Conservation (phyloP, 1,140 invertebrate genomes). For the Bombus confusus region DNA sequence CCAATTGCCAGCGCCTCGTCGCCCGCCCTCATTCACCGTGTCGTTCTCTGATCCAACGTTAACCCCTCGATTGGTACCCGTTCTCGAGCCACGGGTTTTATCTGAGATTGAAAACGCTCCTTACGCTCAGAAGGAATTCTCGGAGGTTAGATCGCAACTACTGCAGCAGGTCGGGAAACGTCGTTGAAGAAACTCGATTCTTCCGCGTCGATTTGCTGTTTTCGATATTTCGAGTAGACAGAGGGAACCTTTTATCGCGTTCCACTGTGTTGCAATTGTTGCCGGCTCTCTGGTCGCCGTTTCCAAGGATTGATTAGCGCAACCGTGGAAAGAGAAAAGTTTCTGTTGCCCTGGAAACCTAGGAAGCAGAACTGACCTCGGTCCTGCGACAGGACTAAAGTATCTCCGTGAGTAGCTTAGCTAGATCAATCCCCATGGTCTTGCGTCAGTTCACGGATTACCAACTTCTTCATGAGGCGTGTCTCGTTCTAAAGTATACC, state of each 20-base stretch:
- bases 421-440: not conserved
- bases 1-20: conserved; percentile 24
- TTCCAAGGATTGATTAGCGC: conserved; percentile 37
- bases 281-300: not conserved
- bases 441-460: not conserved
- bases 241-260: not conserved
- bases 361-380: conserved; percentile 1
- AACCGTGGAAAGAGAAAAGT: conserved; percentile 18
- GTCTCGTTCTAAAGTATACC: too few species aligned
- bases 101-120: conserved; percentile 17
- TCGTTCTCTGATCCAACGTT: conserved; percentile 24
- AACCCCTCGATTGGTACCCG: not conserved
- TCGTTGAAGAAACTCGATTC: conserved; percentile 10
- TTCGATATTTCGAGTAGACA: conserved; percentile 9
- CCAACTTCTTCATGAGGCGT: too few species aligned
- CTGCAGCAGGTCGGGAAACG: not conserved
- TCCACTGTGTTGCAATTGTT: conserved; percentile 17
- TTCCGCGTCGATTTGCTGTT: not conserved
- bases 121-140: not conserved
- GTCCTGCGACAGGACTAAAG: not conserved
- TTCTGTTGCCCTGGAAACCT: conserved; percentile 32
- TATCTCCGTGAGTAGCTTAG: not conserved
- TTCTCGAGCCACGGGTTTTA: not conserved
- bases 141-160: not conserved
- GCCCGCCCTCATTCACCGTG: conserved; percentile 62